Evolutionary conservation across 1,140 invertebrate species (phyloP).

Genomic region (Branchinecta lindahli): DNA sequence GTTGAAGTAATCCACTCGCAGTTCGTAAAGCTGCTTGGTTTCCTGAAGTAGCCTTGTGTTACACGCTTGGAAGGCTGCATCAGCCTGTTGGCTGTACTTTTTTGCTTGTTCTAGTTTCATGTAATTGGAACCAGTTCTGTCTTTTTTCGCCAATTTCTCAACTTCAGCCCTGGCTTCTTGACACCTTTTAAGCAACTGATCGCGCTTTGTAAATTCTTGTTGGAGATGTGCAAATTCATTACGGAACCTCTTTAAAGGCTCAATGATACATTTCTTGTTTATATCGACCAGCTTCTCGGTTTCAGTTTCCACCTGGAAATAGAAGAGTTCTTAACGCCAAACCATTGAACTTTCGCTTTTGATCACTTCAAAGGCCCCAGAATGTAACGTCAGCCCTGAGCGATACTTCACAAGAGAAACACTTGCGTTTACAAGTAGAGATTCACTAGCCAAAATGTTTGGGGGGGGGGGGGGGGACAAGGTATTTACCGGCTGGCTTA

Average conservation of each 20-base stretch:
- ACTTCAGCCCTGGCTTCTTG: constrained; percentile 17
- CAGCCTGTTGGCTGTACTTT: neutral
- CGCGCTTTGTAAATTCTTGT: neutral
- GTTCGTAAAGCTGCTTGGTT: constrained; percentile 16
- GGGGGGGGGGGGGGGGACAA: no score
- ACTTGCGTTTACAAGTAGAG: no score
- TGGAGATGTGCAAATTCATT: constrained; percentile 13
- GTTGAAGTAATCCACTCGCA: constrained; percentile 16
- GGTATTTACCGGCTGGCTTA: no score
- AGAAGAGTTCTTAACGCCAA: no score
- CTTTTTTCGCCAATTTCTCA: neutral
- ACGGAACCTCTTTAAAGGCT: constrained; percentile 15
- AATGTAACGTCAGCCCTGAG: no score
- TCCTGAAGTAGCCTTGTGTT: constrained; percentile 13
- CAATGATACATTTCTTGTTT: neutral
- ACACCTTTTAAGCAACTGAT: constrained; percentile 14
- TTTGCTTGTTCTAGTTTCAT: constrained; percentile 6
- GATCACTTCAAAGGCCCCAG: no score
- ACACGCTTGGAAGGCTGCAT: neutral
- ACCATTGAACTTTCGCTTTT: no score
- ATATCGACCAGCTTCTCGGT: neutral
- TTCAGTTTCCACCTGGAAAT: no score
- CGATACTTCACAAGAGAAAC: no score
- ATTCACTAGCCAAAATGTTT: no score
- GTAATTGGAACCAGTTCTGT: constrained; percentile 12